Conservation (phyloP, 30 jellyfish, hydroid and myxozoan species). For the Hydractinia symbiolongicarpus region DNA sequence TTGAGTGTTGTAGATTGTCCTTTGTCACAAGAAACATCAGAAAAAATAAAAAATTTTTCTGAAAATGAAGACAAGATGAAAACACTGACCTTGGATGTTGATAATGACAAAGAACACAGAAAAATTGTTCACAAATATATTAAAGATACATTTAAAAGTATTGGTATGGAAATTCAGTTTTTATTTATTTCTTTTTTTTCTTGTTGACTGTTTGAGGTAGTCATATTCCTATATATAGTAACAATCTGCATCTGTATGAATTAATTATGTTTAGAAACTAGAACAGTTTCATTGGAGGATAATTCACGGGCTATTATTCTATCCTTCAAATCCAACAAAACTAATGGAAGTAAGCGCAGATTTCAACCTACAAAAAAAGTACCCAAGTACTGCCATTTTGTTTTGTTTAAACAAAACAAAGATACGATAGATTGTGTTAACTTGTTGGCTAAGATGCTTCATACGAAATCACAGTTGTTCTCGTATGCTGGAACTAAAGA, state of each 20-base stretch:
- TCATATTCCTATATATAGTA: background rate
- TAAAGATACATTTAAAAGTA: conserved; percentile 34
- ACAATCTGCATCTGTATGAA: background rate
- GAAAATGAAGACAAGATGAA: conserved; percentile 23
- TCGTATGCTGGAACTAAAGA: conserved; percentile 98
- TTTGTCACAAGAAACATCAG: background rate
- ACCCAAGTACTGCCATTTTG: conserved; percentile 61
- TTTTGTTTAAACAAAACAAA: conserved; percentile 77
- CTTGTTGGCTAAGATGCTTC: conserved; percentile 54
- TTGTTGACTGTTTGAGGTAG: no score
- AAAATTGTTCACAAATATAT: conserved; percentile 57
- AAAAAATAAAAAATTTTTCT: background rate
- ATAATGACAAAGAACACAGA: conserved; percentile 73
- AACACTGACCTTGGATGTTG: conserved; percentile 32
- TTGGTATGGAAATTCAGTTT: conserved; percentile 38
- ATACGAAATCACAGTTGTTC: conserved; percentile 40
- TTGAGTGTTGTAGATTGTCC: conserved; percentile 27
- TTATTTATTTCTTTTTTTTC: background rate
- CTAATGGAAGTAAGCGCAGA: conserved; percentile 23
- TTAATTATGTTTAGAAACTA: conserved; percentile 50
- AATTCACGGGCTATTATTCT: conserved; percentile 46
- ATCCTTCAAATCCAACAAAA: conserved; percentile 11
- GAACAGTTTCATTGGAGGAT: conserved; percentile 36
- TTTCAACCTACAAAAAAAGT: conserved; percentile 3
- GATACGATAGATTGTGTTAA: conserved; percentile 85